Evolutionary conservation across 2,888 invertebrate species (phyloP), one percentile per base, ranked within the genome.

Genomic region (Caenorhabditis sinica): DNA sequence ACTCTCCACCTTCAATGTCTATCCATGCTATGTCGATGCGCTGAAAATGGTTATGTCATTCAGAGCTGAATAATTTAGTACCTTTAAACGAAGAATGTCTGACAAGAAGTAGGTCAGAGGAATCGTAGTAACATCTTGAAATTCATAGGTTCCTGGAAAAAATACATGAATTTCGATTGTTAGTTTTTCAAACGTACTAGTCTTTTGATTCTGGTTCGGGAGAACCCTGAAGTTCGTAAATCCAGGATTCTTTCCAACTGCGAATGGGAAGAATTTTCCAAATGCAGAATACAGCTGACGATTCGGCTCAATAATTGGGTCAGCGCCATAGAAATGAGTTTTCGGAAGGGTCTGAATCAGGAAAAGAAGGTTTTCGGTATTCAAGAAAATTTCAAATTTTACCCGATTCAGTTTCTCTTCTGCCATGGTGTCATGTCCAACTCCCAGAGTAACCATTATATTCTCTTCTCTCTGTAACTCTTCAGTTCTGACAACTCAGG

Each of bases 1-100:
- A 82, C 51, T 86, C 85, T 1, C 77, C 82, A 40, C 82, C 81
- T 63, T 85, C 85, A 20, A 77, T 49, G 60, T 84, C 84, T 13
- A 84, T 45, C 65, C 79, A 80, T 0, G 81, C 36, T 20, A 75
- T 53, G 68, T 85, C 85, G 45, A 85, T 68, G 56, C 58, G 25
- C 56, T 77, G 40, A 23, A 72, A 61, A n/a, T 43, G 49, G 1
- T 6, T n/a, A n/a, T n/a, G n/a, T n/a, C n/a, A n/a, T n/a, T n/a
- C n/a, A n/a, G n/a, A n/a, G n/a, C n/a, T n/a, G n/a, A n/a, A n/a
- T n/a, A n/a, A n/a, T n/a, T n/a, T n/a, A n/a, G 4, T 20, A 72
- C 72, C 28, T 61, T 73, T 23, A 73, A 33, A 17, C 36, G 23
- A 28, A 73, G 61, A 51, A 73, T 73, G 51, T 73, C 73, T n/a